A percentile compares a stretch with the other conserved stretches of the same genome.
phyloP scores from a whole-genome alignment of 1,140 invertebrate species.

The Geopemphigus sp. region DNA sequence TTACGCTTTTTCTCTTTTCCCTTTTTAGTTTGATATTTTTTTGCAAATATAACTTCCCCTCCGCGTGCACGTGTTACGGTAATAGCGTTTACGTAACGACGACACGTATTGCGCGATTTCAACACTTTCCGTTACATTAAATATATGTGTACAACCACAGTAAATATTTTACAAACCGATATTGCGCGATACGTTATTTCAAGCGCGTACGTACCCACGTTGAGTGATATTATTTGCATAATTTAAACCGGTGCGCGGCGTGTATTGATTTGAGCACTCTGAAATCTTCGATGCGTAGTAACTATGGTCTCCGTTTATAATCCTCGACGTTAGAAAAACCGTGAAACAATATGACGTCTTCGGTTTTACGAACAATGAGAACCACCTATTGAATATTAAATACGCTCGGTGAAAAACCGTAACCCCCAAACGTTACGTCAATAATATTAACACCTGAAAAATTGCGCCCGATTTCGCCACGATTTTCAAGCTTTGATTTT shows the following conservation, averaged over 20 bases:
- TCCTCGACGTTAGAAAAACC: background rate
- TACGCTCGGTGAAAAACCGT: background rate
- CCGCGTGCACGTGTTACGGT: no score
- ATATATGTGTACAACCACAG: background rate
- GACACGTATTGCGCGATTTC: background rate
- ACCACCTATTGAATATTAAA: background rate
- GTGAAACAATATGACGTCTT: background rate
- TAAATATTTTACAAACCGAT: background rate
- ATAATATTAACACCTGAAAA: no score
- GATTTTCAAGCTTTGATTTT: no score
- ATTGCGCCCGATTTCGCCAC: no score
- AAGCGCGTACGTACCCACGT: background rate
- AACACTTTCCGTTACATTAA: constrained; percentile 12
- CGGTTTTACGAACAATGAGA: background rate
- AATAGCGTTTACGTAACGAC: no score
- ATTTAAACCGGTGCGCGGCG: background rate
- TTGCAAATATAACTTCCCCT: background rate
- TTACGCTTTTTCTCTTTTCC: background rate
- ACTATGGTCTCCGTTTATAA: background rate
- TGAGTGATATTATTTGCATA: background rate
- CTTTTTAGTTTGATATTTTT: background rate
- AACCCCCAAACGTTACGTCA: no score
- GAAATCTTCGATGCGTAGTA: background rate
- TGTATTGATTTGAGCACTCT: background rate
- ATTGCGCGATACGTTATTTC: background rate